Conservation (phyloP, 2,113 vertebrate species). For the Antechinus stuartii region DNA sequence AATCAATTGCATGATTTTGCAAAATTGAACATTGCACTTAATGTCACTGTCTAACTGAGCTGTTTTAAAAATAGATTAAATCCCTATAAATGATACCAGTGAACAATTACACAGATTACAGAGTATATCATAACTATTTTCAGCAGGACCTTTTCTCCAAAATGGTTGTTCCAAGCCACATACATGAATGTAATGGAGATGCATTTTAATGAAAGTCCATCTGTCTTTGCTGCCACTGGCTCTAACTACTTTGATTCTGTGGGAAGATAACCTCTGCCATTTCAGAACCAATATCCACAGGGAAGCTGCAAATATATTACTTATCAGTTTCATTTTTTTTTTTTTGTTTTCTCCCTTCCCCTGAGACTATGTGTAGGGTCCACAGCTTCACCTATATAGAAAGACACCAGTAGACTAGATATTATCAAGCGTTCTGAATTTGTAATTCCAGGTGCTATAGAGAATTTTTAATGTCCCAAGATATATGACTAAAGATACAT, state of each 20-base stretch:
- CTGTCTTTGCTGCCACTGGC: rapidly evolving
- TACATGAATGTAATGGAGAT: neutral
- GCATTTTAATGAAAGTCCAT: neutral
- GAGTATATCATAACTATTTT: rapidly evolving
- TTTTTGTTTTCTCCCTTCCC: neutral
- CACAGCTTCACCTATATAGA: slow-evolving; percentile 11
- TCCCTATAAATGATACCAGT: neutral
- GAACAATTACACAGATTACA: neutral
- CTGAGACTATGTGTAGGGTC: neutral
- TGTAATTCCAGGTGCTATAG: neutral
- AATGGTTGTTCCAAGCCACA: neutral
- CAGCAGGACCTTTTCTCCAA: neutral
- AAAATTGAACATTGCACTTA: neutral
- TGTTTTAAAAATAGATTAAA: slow-evolving; percentile 25
- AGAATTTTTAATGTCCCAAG: slow-evolving; percentile 54
- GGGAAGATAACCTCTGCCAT: rapidly evolving
- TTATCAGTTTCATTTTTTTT: neutral
- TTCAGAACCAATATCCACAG: neutral
- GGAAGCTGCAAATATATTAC: rapidly evolving
- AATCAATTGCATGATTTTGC: neutral
- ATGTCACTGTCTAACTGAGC: neutral
- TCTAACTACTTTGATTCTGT: neutral
- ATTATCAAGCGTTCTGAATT: neutral
- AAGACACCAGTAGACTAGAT: neutral
- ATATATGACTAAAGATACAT: slow-evolving; percentile 8